Conservation (phyloP, 1,140 invertebrate genomes). For the Helicoverpa armigera region DNA sequence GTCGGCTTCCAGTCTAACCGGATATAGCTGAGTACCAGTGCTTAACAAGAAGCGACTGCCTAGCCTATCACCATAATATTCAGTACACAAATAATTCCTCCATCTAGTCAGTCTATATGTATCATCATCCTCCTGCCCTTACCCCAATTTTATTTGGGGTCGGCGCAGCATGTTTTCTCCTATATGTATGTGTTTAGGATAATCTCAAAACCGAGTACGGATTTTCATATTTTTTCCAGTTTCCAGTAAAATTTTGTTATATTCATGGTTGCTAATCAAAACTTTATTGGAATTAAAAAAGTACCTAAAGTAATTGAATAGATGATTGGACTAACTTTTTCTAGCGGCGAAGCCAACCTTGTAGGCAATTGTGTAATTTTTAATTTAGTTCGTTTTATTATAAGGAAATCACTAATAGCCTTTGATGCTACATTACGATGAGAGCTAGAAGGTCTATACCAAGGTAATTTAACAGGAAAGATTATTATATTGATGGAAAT, state of each 20-base stretch:
- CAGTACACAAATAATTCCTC: no score
- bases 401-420: slow-evolving; percentile 33
- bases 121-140: no score
- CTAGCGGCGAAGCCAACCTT: slow-evolving; percentile 6
- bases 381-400: slow-evolving; percentile 25
- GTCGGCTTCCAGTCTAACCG: no score
- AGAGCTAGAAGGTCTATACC: slow-evolving; percentile 12
- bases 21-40: no score
- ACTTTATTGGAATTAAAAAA: background rate
- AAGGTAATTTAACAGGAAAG: slow-evolving; percentile 32
- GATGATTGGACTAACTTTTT: background rate
- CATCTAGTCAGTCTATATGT: no score
- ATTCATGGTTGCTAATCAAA: background rate
- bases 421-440: slow-evolving; percentile 9
- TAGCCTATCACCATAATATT: no score
- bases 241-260: background rate
- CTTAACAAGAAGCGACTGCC: no score
- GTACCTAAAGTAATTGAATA: background rate
- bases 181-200: no score
- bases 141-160: no score
- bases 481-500: slow-evolving; percentile 18
- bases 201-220: no score
- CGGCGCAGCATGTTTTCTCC: no score
- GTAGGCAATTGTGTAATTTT: slow-evolving; percentile 2
- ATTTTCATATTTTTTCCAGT: no score